Evolutionary conservation across 2,888 invertebrate genomes (phyloP).

Genomic region (Drosophila greeni): DNA sequence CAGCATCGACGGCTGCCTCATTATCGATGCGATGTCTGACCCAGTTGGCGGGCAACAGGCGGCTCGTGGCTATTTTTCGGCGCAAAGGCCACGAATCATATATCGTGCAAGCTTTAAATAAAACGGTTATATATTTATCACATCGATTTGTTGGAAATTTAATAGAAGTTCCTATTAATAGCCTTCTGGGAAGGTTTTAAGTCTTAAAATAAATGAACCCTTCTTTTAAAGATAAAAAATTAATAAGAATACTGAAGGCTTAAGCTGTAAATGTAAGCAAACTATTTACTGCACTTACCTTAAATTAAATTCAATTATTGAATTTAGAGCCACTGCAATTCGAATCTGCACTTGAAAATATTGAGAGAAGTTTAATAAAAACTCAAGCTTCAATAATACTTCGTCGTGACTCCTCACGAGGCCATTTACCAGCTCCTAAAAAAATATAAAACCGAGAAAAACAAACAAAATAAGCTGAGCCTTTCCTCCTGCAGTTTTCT

Average conservation of each 20-base stretch:
- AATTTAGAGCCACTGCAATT: not conserved
- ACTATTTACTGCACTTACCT: no score
- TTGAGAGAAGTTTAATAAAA: not conserved
- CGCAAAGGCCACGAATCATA: constrained; percentile 20
- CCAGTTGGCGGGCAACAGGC: constrained; percentile 40
- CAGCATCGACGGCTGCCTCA: constrained; percentile 20
- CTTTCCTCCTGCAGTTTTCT: constrained; percentile 12
- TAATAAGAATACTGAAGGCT: no score
- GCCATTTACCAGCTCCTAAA: constrained; percentile 2
- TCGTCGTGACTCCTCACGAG: constrained; percentile 21
- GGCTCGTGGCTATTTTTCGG: constrained; percentile 16
- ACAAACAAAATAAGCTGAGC: constrained; percentile 21
- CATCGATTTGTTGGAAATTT: not conserved
- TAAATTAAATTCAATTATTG: not conserved
- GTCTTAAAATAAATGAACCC: no score
- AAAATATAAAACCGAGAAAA: not conserved
- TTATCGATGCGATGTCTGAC: constrained; percentile 42
- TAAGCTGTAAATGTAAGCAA: no score
- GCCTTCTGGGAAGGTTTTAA: no score
- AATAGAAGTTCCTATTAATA: no score
- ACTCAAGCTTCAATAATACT: constrained; percentile 1
- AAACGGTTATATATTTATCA: not conserved
- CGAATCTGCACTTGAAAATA: not conserved
- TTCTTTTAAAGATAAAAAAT: no score
- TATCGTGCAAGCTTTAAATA: not conserved